Conservation (phyloP, 1,140 invertebrate genomes). For the Portunus trituberculatus region DNA sequence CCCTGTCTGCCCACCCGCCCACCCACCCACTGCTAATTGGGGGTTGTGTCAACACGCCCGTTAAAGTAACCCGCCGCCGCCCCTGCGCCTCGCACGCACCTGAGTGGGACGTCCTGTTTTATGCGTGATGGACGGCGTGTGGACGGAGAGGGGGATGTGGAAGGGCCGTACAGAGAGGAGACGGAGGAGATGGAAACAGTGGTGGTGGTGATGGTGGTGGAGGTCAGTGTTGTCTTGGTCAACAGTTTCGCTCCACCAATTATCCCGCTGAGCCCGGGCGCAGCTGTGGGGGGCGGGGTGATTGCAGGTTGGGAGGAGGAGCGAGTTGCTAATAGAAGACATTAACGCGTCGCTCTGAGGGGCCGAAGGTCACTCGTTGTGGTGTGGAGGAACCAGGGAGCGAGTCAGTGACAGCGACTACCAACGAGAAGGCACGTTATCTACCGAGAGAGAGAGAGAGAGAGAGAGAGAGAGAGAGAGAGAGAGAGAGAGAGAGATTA, state of each 20-base stretch:
- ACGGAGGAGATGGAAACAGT: background rate
- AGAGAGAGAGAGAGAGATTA: background rate
- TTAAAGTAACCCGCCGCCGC: background rate
- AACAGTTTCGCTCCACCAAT: constrained; percentile 31
- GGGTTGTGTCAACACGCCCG: constrained; percentile 59
- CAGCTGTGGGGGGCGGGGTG: background rate
- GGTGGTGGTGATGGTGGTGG: constrained; percentile 2
- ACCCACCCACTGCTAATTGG: constrained; percentile 42
- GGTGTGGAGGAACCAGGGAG: background rate
- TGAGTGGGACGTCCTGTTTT: background rate
- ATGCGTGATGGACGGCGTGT: background rate
- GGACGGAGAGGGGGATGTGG: background rate
- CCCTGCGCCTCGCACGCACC: background rate
- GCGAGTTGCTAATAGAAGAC: background rate
- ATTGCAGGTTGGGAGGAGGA: background rate
- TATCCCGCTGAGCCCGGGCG: background rate
- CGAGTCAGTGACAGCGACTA: background rate
- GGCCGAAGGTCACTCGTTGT: too few relatives aligned
- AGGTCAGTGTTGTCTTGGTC: constrained; percentile 44
- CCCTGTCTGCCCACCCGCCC: background rate
- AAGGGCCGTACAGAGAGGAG: background rate
- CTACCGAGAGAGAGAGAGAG: background rate
- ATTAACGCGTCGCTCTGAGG: too few relatives aligned
- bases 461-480: constrained; percentile 17
- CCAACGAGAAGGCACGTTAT: too few relatives aligned